phyloP scores from a whole-genome alignment of 2,113 vertebrate species.

The Ptilonorhynchus violaceus region DNA sequence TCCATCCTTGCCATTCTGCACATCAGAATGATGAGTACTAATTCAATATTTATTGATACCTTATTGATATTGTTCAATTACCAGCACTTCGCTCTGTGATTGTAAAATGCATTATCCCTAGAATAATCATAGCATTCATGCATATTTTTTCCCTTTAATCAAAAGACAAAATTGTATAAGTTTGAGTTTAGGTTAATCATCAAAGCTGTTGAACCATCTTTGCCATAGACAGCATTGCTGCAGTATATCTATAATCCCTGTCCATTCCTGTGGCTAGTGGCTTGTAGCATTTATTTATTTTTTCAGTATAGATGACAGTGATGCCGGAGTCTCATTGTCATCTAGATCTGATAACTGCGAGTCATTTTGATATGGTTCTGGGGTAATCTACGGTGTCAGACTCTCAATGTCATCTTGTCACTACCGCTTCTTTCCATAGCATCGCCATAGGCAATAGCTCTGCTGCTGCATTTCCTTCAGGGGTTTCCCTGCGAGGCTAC shows the following conservation, averaged over 20 bases:
- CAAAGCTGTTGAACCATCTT: background rate
- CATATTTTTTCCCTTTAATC: background rate
- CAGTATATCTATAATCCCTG: background rate
- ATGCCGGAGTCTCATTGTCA: conserved; percentile 38
- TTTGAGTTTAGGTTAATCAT: background rate
- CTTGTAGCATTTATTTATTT: conserved; percentile 33
- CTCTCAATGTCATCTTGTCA: conserved; percentile 54
- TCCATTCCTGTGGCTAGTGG: conserved; percentile 7
- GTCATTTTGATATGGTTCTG: conserved; percentile 57
- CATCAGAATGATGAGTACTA: background rate
- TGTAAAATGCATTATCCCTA: background rate
- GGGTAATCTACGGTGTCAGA: conserved; percentile 57
- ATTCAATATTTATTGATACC: background rate
- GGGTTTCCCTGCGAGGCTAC: background rate
- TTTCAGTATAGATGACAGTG: conserved; percentile 42
- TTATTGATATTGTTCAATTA: background rate
- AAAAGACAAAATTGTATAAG: background rate
- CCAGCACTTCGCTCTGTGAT: background rate
- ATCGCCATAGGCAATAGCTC: background rate
- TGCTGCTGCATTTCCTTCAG: conserved; percentile 4
- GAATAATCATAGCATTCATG: background rate
- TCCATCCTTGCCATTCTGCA: background rate
- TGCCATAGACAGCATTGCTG: background rate
- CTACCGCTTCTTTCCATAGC: conserved; percentile 27
- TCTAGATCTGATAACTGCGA: conserved; percentile 44